Evolutionary conservation across 2,888 invertebrate genomes (phyloP).

Genomic region (Eristalinus aeneus): DNA sequence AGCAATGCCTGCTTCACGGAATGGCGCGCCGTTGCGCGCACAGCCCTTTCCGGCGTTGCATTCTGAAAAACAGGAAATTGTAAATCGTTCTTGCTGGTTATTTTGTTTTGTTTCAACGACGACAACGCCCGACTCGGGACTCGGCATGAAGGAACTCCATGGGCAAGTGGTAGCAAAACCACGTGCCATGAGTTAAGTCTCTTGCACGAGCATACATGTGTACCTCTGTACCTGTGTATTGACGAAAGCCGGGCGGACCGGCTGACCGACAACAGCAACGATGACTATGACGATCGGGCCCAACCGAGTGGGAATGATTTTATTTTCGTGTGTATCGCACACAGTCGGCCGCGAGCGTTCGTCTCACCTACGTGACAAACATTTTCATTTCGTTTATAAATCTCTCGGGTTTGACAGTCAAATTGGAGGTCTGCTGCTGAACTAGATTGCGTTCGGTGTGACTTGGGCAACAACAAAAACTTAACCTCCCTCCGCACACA

Average conservation of each 20-base stretch:
- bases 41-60: slow-evolving; percentile 41
- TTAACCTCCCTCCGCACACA: slow-evolving; percentile 27
- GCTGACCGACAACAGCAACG: slow-evolving; percentile 6
- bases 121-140: not conserved
- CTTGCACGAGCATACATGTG: slow-evolving; percentile 1
- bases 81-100: slow-evolving; percentile 57
- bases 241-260: slow-evolving; percentile 50
- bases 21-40: not conserved
- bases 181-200: slow-evolving; percentile 47
- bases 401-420: slow-evolving; percentile 50
- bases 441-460: slow-evolving; percentile 34
- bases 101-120: slow-evolving; percentile 23
- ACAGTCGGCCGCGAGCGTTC: slow-evolving; percentile 20
- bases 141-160: not conserved
- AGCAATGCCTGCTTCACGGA: slow-evolving; percentile 11
- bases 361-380: slow-evolving; percentile 55
- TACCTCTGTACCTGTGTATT: not conserved
- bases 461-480: not conserved
- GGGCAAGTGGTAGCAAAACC: slow-evolving; percentile 51
- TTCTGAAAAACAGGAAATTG: slow-evolving; percentile 62
- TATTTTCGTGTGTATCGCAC: slow-evolving; percentile 19
- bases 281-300: not conserved
- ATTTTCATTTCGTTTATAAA: slow-evolving; percentile 52
- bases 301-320: slow-evolving; percentile 31
- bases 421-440: slow-evolving; percentile 40